These are phyloP conservation scores for Anomalospiza imberbis DNA, from an alignment of 2,797 vertebrate species.

Conservation along the genomic window DNA sequence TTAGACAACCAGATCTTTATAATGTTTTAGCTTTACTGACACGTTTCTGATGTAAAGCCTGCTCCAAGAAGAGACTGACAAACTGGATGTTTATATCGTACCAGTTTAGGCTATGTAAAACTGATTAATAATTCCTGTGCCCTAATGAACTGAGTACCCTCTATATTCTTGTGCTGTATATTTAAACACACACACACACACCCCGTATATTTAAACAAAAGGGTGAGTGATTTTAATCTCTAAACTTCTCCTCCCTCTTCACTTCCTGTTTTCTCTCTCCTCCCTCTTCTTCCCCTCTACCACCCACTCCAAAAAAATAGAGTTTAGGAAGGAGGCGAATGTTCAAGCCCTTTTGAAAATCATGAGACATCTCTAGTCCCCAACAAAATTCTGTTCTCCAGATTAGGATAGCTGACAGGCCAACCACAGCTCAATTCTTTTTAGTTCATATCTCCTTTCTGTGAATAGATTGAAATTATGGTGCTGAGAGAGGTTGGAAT, in stretches of 20 bases:
- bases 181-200: background rate
- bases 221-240: background rate
- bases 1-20: background rate
- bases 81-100: constrained; percentile 12
- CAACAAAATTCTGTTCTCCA: background rate
- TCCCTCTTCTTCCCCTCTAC: background rate
- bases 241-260: background rate
- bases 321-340: background rate
- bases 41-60: background rate
- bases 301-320: background rate
- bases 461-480: constrained; percentile 36
- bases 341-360: background rate
- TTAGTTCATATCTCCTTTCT: background rate
- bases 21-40: background rate
- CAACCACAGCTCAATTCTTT: background rate
- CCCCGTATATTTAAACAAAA: background rate
- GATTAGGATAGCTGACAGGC: background rate
- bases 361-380: background rate
- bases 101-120: constrained; percentile 8
- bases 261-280: background rate
- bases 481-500: constrained; percentile 23
- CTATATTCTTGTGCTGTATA: background rate
- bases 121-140: background rate
- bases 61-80: background rate
- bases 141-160: background rate